Evolutionary conservation across 2,113 vertebrate genomes (phyloP), one percentile per base, ranked within the genome.

Genomic region (Leptobrachium leishanense): DNA sequence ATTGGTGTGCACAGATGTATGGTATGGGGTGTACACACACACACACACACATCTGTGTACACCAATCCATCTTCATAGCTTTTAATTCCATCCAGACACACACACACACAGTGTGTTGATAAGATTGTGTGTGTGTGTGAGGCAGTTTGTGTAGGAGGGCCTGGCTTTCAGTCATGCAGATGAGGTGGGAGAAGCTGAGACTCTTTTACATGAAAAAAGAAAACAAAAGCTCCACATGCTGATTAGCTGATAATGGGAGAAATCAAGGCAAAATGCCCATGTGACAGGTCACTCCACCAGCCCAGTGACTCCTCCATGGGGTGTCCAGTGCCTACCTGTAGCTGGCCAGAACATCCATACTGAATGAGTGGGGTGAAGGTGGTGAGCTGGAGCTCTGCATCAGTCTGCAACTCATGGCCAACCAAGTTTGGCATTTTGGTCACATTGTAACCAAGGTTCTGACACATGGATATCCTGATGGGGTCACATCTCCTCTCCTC

Each of bases 371-470:
- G 97, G 2, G 95, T 98, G 89, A 99, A 99, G 43, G 97, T 98
- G 82, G 95, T 97, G 83, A 99, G 92, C 83, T 98, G 97, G 83
- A 99, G 89, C 89, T 99, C 97, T 1, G 97, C 97, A 93, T 99
- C 97, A 39, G 96, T 92, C 90, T 99, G 97, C 84, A 97, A 87
- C 87, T 98, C 96, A 88, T 98, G 96, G 65, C 97, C 97, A 55
- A 98, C 96, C 89, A 98, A 87, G 83, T 99, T 99, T 89, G 97
- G 97, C 97, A 99, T 98, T 88, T 96, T 97, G 86, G 97, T 99
- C 85, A 98, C 96, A 89, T 99, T 99, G 90, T 99, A 99, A 68
- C 97, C 97, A 74, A 99, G 88, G 86, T 96, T 96, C 90, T 98
- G 97, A 92, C 97, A 99, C 97, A 98, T 98, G 89, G 95, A 88